Base-by-base conservation (phyloP, 2,797 vertebrate species). In the Poeciliopsis gracilis region DNA sequence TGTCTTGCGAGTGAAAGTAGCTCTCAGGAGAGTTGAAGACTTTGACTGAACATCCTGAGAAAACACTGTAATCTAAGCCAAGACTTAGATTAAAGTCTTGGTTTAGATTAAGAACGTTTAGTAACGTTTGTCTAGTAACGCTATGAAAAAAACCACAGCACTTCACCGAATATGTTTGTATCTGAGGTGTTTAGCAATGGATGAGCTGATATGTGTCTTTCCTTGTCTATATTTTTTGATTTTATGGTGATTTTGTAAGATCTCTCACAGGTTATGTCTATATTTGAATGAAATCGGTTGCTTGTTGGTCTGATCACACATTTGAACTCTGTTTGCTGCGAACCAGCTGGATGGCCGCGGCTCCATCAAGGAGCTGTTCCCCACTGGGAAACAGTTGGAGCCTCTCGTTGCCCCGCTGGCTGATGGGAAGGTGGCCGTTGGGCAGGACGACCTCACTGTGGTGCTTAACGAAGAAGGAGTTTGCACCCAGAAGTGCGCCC, bases 401-500 rank as follows among this genome's bases (percentile, higher is more conserved):
- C 98, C 98, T 3, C 92, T 99, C 84, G 98, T 99, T 66, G 96
- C 97, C 55, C 97, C 98, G 20, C 91, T 99, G 93, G 97, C 97
- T 87, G 98, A 98, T 92, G 97, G 98, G 86, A 99, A 99, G 93
- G 97, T 99, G 82, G 98, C 98, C 0, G 97, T 99, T 55, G 98
- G 98, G 28, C 98, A 99, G 92, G 98, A 99, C 82, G 98, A 99
- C 86, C 94, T 99, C 13, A 99, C 98, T 0, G 98, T 99, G 83
- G 97, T 99, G 15, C 94, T 99, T 36, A 98, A 99, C 8, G 98
- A 99, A 87, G 98, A 99, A 82, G 98, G 98, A 0, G 85, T 94
- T 80, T 99, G 97, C 91, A 99, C 98, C n/a, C 98, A 98, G 94
- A 99, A 99, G 81, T 98, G 97, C 86, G 98, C 98, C 82, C 96